Evolutionary conservation across 2,797 vertebrate genomes (phyloP).

Genomic region (Triplophysa yarkandensis): DNA sequence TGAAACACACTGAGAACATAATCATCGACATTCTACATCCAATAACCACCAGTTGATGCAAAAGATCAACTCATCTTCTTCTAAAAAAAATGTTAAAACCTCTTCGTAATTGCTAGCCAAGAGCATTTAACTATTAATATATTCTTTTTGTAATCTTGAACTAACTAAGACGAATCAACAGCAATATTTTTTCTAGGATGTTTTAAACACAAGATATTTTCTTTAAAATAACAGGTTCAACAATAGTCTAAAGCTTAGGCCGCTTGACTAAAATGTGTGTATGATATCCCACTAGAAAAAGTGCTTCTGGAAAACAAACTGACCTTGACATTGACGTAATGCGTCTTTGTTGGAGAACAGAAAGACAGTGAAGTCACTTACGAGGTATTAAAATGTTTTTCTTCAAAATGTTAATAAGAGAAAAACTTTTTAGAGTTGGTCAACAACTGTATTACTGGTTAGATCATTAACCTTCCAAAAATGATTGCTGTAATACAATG

Average conservation of each 20-base stretch:
- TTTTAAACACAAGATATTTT: not conserved
- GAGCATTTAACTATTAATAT: not conserved
- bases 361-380: not conserved
- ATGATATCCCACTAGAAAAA: not conserved
- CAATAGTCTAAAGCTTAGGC: not conserved
- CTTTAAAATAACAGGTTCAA: not conserved
- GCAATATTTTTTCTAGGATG: not conserved
- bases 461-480: conserved; percentile 48
- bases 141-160: not conserved
- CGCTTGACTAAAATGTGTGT: not conserved
- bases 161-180: too few relatives aligned
- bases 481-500: conserved; percentile 17
- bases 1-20: too few relatives aligned
- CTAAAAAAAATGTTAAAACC: too few relatives aligned
- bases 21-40: too few relatives aligned
- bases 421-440: conserved; percentile 8
- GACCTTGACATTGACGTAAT: not conserved
- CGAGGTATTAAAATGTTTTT: not conserved
- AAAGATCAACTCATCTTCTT: too few relatives aligned
- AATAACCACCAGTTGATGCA: too few relatives aligned
- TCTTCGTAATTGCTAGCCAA: not conserved
- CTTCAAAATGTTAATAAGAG: not conserved
- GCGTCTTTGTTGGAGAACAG: not conserved
- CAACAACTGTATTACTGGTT: conserved; percentile 43
- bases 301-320: not conserved